Conservation (phyloP, 2,797 vertebrate genomes). For the Netta rufina region DNA sequence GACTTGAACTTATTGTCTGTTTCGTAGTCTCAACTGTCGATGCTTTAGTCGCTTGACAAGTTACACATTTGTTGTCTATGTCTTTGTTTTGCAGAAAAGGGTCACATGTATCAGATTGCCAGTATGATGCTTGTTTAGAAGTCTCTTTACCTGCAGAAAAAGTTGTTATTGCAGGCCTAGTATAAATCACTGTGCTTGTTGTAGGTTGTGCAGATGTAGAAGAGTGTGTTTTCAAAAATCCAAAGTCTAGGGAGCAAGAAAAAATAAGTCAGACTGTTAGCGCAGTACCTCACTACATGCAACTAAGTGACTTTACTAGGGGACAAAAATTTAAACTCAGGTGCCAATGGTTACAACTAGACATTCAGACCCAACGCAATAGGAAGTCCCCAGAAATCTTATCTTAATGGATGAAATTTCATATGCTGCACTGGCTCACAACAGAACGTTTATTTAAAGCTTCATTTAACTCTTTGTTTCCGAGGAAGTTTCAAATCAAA, state of each 20-base stretch:
- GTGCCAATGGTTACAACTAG: not conserved
- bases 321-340: not conserved
- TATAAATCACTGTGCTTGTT: slow-evolving; percentile 74
- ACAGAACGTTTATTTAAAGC: slow-evolving; percentile 10
- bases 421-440: not conserved
- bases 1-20: slow-evolving; percentile 51
- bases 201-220: slow-evolving; percentile 55
- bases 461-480: slow-evolving; percentile 1
- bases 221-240: slow-evolving; percentile 63
- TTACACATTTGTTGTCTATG: slow-evolving; percentile 84
- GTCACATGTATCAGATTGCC: slow-evolving; percentile 84
- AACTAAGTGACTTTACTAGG: not conserved
- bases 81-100: slow-evolving; percentile 85
- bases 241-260: slow-evolving; percentile 67
- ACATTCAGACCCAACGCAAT: not conserved
- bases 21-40: slow-evolving; percentile 64
- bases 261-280: not conserved
- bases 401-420: slow-evolving; percentile 29
- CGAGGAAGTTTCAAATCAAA: not conserved
- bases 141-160: slow-evolving; percentile 79
- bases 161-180: slow-evolving; percentile 79
- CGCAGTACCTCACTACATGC: not conserved
- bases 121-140: slow-evolving; percentile 80
- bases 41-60: slow-evolving; percentile 81
- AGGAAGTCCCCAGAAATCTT: slow-evolving; percentile 32